Evolutionary conservation across 2,113 vertebrate species (phyloP).

Genomic region (Burhinus bistriatus): DNA sequence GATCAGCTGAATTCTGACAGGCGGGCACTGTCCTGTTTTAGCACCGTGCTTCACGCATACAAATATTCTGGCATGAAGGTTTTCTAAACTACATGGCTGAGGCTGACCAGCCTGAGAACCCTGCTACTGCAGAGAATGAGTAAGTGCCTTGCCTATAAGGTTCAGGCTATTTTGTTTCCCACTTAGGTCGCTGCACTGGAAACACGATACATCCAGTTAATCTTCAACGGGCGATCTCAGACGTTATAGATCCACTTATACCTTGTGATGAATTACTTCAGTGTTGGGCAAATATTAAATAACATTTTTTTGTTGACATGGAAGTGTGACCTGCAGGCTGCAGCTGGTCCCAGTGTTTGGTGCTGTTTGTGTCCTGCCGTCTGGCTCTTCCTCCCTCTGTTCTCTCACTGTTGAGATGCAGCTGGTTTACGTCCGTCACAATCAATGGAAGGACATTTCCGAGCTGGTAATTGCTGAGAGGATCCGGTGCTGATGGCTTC

Average conservation of each 20-base stretch:
- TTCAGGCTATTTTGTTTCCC: conserved; percentile 31
- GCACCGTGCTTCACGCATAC: not conserved
- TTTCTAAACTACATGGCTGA: conserved; percentile 1
- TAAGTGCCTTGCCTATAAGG: conserved; percentile 6
- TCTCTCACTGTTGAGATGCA: conserved; percentile 51
- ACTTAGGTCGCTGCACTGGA: conserved; percentile 32
- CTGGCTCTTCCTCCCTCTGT: conserved; percentile 53
- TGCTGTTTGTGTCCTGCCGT: conserved; percentile 45
- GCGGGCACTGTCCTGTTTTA: conserved; percentile 1
- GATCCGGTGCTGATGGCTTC: conserved; percentile 68
- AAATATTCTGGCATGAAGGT: conserved; percentile 18
- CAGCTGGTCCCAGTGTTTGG: conserved; percentile 72
- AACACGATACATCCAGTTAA: conserved; percentile 68
- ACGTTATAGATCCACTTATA: conserved; percentile 73
- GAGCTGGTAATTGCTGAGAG: conserved; percentile 70
- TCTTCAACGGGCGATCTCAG: conserved; percentile 68
- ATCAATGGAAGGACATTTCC: conserved; percentile 72
- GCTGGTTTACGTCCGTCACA: conserved; percentile 71
- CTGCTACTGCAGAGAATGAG: conserved; percentile 8
- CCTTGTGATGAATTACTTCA: conserved; percentile 74
- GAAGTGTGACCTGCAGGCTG: conserved; percentile 65
- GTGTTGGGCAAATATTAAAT: conserved; percentile 72
- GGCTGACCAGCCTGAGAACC: conserved; percentile 36
- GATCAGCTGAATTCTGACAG: not conserved
- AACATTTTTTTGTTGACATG: conserved; percentile 58